Evolutionary conservation across 2,797 vertebrate genomes (phyloP).

Genomic region (Microctenopoma steveboyesi): DNA sequence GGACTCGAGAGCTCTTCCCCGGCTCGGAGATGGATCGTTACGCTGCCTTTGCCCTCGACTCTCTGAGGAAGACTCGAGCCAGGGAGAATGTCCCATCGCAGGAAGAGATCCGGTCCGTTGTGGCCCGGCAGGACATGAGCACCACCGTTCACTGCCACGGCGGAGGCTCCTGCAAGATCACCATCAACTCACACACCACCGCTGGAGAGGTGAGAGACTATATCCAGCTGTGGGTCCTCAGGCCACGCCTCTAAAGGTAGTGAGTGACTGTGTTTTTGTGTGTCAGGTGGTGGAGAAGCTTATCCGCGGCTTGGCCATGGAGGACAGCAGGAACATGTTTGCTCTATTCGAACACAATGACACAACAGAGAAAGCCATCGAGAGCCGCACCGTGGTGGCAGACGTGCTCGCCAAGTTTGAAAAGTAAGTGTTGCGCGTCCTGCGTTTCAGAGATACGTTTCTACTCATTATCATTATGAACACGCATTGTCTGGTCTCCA

Average conservation of each 20-base stretch:
- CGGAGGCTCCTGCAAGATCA: constrained; percentile 97
- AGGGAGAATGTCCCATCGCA: constrained; percentile 94
- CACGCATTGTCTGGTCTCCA: constrained; percentile 47
- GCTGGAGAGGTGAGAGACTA: constrained; percentile 90
- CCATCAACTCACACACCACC: constrained; percentile 95
- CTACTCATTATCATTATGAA: accelerated
- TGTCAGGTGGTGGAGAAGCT: constrained; percentile 94
- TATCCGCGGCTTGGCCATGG: constrained; percentile 92
- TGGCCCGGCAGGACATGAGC: constrained; percentile 93
- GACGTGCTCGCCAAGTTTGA: constrained; percentile 97
- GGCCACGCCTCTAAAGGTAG: background rate
- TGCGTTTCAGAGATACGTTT: background rate
- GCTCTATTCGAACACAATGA: constrained; percentile 91
- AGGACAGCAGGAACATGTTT: constrained; percentile 94
- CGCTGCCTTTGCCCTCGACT: constrained; percentile 88
- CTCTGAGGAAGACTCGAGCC: constrained; percentile 90
- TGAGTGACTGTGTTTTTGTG: background rate
- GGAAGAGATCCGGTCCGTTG: constrained; percentile 92
- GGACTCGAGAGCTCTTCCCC: constrained; percentile 90
- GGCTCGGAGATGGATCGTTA: constrained; percentile 94
- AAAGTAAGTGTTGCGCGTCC: constrained; percentile 81
- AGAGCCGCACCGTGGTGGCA: constrained; percentile 92
- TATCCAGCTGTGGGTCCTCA: too few species aligned
- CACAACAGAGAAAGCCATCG: constrained; percentile 91
- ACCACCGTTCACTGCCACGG: constrained; percentile 96